Base-by-base conservation (phyloP, 1,140 invertebrate species). In the Temnothorax longispinosus region DNA sequence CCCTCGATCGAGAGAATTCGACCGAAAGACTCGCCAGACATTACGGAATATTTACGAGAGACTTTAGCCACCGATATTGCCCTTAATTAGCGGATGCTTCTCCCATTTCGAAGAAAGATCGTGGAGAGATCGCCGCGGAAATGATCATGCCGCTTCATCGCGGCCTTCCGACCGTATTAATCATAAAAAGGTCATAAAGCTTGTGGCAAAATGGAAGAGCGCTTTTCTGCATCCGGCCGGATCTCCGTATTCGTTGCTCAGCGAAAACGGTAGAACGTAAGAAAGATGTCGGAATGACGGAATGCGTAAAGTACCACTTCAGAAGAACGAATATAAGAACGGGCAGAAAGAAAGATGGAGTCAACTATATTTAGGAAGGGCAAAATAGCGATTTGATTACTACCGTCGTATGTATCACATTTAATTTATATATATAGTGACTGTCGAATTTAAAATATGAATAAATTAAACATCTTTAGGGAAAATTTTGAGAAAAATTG, bases 101-200 rank as follows among this genome's bases (percentile, higher is more conserved):
- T 69, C 7, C 38, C 62, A 18, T 62, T 89, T 88, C 41, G 60
- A 86, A 81, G 81, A 81, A 89, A 89, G 87, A 88, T 76, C 52
- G 18, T 85, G n/a, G n/a, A 41, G 32, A 15, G 62, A 80, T 15
- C 56, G 18, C 21, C 75, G 35, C 64, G 54, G 50, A 64, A 77
- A 89, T 44, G 52, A 44, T 64, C 27, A 18, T 47, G 67, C 41
- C 18, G 80, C 32, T 58, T 62, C 47, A 78, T 85, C 71, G 69
- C 69, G 69, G 47, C 35, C 32, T 35, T 38, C 32, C 80, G 38
- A 38, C 67, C 56, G 84, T 54, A 88, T 88, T 65, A 90, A 89
- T 92, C 90, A 71, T 86, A 90, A 90, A 90, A 86, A 71, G 60
- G 76, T 84, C 87, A 77, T 90, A 87, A 88, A 91, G 54, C 62